phyloP scores from a whole-genome alignment of 2,888 invertebrate genomes.

The Boloria euphrosyne region DNA sequence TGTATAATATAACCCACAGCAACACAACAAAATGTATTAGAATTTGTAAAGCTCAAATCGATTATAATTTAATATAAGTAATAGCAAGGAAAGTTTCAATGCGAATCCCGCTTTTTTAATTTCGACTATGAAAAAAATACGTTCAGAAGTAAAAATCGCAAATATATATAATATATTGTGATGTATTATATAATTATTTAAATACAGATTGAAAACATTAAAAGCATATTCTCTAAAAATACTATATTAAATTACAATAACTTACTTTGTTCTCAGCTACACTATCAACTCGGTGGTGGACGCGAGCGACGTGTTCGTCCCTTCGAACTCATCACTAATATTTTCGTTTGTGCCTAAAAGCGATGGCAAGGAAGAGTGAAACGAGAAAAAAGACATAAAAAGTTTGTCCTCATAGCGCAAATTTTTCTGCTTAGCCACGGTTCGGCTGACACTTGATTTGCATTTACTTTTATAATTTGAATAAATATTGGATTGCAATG shows the following conservation, averaged over 20 bases:
- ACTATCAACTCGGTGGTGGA: slow-evolving; percentile 67
- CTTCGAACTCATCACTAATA: slow-evolving; percentile 84
- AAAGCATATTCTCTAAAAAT: background rate
- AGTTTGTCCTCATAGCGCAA: background rate
- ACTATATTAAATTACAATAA: no score
- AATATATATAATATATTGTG: no score
- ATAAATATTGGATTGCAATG: slow-evolving; percentile 20
- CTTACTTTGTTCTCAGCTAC: slow-evolving; percentile 68
- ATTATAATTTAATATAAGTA: no score
- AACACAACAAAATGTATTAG: no score
- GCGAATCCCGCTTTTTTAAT: no score
- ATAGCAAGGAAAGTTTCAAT: no score
- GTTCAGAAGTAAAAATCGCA: no score
- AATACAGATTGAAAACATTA: no score
- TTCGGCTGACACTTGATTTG: slow-evolving; percentile 40
- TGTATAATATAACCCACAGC: no score
- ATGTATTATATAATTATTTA: no score
- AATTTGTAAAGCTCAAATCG: no score
- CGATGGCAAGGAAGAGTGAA: slow-evolving; percentile 50
- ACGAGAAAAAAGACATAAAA: background rate
- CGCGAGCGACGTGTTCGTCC: slow-evolving; percentile 82
- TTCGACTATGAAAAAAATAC: no score
- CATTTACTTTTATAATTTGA: slow-evolving; percentile 48
- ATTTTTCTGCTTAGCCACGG: slow-evolving; percentile 5
- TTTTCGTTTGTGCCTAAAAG: slow-evolving; percentile 86